These are phyloP conservation scores for Heliothis peltigera DNA, from an alignment of 2,888 invertebrate genomes.

Conservation along the genomic window DNA sequence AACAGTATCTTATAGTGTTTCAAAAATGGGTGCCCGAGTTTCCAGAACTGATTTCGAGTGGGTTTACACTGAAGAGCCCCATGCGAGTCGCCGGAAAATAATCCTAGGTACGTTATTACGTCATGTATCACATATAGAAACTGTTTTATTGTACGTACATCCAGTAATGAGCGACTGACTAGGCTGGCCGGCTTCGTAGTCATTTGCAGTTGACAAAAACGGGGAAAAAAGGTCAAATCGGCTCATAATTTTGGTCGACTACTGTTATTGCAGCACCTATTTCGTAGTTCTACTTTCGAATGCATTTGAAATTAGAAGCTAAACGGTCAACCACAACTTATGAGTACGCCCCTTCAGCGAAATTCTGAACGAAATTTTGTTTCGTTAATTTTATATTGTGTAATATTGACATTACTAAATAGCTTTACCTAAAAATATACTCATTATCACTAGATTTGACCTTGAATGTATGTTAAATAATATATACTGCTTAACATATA, in stretches of 20 bases:
- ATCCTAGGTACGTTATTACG: constrained; percentile 94
- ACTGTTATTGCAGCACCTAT: not conserved
- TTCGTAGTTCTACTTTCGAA: not conserved
- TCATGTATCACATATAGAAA: constrained; percentile 62
- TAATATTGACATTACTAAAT: not conserved
- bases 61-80: constrained; percentile 99
- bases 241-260: not conserved
- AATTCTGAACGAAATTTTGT: not conserved
- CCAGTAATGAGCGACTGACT: constrained; percentile 18
- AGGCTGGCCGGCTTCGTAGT: constrained; percentile 7
- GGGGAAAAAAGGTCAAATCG: constrained; percentile 11
- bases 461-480: constrained; percentile 10
- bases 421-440: not conserved
- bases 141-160: constrained; percentile 15
- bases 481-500: not conserved
- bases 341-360: not conserved
- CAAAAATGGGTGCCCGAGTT: constrained; percentile 97
- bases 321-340: not conserved
- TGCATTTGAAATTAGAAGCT: not conserved
- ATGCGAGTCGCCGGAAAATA: constrained; percentile 97
- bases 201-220: not conserved
- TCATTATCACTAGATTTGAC: not conserved
- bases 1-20: constrained; percentile 42
- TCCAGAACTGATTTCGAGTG: constrained; percentile 99
- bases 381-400: not conserved